These are phyloP conservation scores for Corydoras maculifer DNA, from an alignment of 2,113 vertebrate species.

Conservation along the genomic window DNA sequence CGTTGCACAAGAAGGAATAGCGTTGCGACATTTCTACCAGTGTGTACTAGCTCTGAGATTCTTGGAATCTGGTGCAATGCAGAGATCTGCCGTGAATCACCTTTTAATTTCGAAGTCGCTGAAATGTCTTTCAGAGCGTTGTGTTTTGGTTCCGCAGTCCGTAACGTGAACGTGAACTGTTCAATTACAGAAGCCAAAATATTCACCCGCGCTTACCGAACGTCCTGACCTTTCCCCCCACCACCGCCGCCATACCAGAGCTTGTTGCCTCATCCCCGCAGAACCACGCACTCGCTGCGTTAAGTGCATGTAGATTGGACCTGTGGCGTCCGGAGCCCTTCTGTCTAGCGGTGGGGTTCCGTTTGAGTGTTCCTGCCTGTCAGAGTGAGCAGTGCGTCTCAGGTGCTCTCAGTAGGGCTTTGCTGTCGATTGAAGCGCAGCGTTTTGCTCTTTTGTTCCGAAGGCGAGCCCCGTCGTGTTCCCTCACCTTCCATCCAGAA, in stretches of 20 bases:
- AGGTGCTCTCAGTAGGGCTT: slow-evolving; percentile 13
- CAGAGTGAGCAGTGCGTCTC: slow-evolving; percentile 9
- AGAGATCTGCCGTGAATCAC: neutral
- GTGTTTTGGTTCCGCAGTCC: too few species aligned
- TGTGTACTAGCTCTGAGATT: neutral
- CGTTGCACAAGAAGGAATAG: too few species aligned
- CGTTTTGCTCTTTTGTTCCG: slow-evolving; percentile 24
- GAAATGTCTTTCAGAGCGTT: too few species aligned
- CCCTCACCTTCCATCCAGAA: neutral
- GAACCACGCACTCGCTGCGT: neutral
- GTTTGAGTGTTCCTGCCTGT: slow-evolving; percentile 20
- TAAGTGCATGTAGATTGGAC: slow-evolving; percentile 27
- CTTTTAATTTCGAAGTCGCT: neutral
- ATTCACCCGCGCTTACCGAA: neutral
- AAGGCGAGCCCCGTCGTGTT: slow-evolving; percentile 9
- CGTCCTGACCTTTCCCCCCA: neutral
- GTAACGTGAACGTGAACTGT: too few species aligned
- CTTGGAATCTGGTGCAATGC: neutral
- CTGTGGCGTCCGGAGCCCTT: neutral
- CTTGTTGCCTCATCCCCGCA: neutral
- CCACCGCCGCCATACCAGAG: neutral
- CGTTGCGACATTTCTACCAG: neutral
- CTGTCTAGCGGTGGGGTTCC: neutral
- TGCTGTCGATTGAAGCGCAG: slow-evolving; percentile 14
- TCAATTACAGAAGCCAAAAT: neutral